Evolutionary conservation across 2,113 vertebrate genomes (phyloP).

Genomic region (Mirounga angustirostris): DNA sequence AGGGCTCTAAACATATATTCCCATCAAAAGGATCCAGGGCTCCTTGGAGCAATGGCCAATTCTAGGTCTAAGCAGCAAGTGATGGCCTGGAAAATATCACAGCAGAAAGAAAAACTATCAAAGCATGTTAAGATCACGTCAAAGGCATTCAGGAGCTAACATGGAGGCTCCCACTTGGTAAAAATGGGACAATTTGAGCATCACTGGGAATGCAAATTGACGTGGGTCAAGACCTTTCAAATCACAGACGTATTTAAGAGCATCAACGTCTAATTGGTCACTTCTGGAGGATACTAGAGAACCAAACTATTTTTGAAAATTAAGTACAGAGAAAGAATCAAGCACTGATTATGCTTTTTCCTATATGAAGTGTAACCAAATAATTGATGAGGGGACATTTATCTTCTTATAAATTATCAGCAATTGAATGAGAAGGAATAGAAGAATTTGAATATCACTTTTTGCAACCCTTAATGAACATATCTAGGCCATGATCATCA

Average conservation of each 20-base stretch:
- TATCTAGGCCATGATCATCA: not conserved
- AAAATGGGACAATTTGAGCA: not conserved
- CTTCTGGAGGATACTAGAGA: not conserved
- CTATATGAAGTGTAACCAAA: not conserved
- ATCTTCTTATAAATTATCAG: slow-evolving; percentile 19
- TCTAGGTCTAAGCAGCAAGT: slow-evolving; percentile 8
- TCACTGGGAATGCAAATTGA: not conserved
- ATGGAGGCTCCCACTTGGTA: not conserved
- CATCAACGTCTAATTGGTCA: not conserved
- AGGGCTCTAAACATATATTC: slow-evolving; percentile 51
- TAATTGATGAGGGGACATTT: not conserved
- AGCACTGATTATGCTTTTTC: not conserved
- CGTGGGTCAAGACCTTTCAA: slow-evolving; percentile 28
- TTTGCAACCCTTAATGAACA: not conserved
- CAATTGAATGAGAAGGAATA: not conserved
- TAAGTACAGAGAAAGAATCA: not conserved
- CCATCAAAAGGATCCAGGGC: slow-evolving; percentile 4
- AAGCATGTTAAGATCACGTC: not conserved
- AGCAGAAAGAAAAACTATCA: slow-evolving; percentile 22
- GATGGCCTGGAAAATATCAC: not conserved
- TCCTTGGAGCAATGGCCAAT: slow-evolving; percentile 26
- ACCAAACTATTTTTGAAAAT: not conserved
- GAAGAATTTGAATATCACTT: not conserved
- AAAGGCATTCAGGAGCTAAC: not conserved
- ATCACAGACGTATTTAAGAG: not conserved